Evolutionary conservation across 2,113 vertebrate species (phyloP).

Genomic region (Macrotus californicus): DNA sequence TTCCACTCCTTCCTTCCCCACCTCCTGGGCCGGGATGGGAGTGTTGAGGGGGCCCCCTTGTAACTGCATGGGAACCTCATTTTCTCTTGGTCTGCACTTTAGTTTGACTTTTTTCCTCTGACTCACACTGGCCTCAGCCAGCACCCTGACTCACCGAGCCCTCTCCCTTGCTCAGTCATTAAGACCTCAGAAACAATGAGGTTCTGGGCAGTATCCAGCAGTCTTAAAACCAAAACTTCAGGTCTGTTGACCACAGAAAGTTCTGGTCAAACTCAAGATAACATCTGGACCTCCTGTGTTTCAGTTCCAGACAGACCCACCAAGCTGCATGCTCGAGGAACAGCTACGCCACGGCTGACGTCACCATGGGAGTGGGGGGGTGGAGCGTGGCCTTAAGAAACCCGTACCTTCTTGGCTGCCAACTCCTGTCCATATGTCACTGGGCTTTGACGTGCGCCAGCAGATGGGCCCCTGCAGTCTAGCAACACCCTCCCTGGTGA

Average conservation of each 20-base stretch:
- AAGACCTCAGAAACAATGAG: not conserved
- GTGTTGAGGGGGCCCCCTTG: not conserved
- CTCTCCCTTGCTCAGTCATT: not conserved
- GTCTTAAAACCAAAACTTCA: not conserved
- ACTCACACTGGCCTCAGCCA: not conserved
- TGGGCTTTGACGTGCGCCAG: not conserved
- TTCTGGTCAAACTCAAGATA: not conserved
- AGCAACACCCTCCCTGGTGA: not conserved
- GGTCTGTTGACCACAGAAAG: not conserved
- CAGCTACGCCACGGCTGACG: not conserved
- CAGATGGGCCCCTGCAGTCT: not conserved
- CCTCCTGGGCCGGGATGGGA: not conserved
- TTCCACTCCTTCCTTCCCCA: not conserved
- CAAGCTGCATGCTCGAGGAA: fast-evolving
- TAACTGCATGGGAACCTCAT: not conserved
- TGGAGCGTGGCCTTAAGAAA: not conserved
- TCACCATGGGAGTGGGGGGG: too few species aligned
- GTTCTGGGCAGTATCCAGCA: not conserved
- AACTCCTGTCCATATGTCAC: too few species aligned
- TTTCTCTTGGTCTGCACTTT: not conserved
- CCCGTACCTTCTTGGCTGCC: not conserved
- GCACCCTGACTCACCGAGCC: not conserved
- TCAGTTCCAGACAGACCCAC: not conserved
- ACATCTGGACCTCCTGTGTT: not conserved
- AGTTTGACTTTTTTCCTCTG: not conserved